phyloP scores from a whole-genome alignment of 2,888 invertebrate species.

The Sinelater perroti region DNA sequence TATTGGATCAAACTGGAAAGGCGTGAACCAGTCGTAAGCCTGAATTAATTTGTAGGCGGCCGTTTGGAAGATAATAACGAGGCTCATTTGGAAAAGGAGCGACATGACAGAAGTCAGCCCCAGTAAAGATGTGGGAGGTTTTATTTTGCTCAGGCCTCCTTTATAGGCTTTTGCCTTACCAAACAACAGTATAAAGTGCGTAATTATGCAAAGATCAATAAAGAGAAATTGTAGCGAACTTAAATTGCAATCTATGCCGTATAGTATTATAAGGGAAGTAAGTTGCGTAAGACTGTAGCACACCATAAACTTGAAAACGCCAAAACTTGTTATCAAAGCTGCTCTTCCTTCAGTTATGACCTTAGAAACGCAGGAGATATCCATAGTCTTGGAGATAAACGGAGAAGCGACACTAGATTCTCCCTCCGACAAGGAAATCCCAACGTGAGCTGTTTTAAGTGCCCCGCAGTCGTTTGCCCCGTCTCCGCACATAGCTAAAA shows the following conservation, averaged over 20 bases:
- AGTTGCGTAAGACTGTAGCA: constrained; percentile 94
- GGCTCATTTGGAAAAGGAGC: constrained; percentile 63
- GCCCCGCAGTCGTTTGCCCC: constrained; percentile 98
- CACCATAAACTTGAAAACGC: constrained; percentile 98
- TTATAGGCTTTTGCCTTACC: constrained; percentile 67
- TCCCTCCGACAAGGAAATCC: constrained; percentile 89
- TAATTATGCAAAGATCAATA: constrained; percentile 70
- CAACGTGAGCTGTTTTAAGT: constrained; percentile 89
- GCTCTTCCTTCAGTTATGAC: constrained; percentile 89
- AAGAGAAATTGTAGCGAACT: constrained; percentile 73
- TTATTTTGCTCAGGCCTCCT: constrained; percentile 60
- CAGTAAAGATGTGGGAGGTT: constrained; percentile 66
- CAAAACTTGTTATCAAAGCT: constrained; percentile 95
- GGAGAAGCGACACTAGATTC: constrained; percentile 95
- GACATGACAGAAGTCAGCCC: constrained; percentile 65
- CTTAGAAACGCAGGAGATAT: constrained; percentile 84
- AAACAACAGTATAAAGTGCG: constrained; percentile 71
- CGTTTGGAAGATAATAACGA: constrained; percentile 63
- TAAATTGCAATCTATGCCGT: constrained; percentile 71
- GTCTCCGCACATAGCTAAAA: constrained; percentile 92
- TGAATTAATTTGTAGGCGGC: constrained; percentile 62
- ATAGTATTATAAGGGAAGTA: constrained; percentile 87
- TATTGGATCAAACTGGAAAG: constrained; percentile 58
- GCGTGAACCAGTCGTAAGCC: constrained; percentile 65
- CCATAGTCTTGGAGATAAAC: constrained; percentile 86